A percentile compares a stretch with the other conserved stretches of the same genome.
Evolutionary conservation across 2,888 invertebrate genomes (phyloP).

Genomic region (Diploptera punctata): DNA sequence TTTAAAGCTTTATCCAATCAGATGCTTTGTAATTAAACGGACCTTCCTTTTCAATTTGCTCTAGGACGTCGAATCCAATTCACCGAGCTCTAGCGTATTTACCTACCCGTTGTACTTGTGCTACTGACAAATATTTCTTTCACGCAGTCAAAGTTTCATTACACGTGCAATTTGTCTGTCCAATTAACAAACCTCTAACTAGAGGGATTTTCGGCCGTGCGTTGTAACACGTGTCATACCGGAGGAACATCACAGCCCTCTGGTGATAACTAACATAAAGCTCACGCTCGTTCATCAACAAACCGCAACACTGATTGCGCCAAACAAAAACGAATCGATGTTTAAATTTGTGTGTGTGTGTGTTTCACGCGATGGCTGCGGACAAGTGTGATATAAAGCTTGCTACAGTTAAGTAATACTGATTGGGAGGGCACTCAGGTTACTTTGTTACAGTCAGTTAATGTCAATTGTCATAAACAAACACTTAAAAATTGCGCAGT

Average conservation of each 20-base stretch:
- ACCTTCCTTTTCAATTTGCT: neutral
- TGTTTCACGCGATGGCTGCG: constrained; percentile 15
- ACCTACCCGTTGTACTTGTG: constrained; percentile 22
- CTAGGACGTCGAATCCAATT: constrained; percentile 7
- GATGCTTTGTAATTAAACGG: neutral
- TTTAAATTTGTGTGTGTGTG: constrained; percentile 34
- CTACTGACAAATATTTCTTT: constrained; percentile 29
- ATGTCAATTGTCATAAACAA: neutral
- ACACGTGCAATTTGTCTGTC: constrained; percentile 26
- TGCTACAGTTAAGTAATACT: neutral
- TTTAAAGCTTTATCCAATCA: no score
- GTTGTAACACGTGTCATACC: constrained; percentile 4
- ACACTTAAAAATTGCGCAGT: no score
- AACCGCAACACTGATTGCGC: constrained; percentile 40
- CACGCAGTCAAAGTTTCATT: constrained; percentile 30
- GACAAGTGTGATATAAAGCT: constrained; percentile 18
- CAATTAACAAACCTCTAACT: constrained; percentile 29
- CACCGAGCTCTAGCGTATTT: neutral
- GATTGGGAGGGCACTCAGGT: neutral
- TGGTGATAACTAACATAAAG: constrained; percentile 29
- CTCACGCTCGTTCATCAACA: constrained; percentile 31
- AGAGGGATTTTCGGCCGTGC: constrained; percentile 22
- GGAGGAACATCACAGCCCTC: constrained; percentile 4
- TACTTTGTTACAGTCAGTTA: neutral
- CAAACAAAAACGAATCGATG: constrained; percentile 37